Base-by-base conservation (phyloP, 2,797 vertebrate species). In the Orestias chungarensis region DNA sequence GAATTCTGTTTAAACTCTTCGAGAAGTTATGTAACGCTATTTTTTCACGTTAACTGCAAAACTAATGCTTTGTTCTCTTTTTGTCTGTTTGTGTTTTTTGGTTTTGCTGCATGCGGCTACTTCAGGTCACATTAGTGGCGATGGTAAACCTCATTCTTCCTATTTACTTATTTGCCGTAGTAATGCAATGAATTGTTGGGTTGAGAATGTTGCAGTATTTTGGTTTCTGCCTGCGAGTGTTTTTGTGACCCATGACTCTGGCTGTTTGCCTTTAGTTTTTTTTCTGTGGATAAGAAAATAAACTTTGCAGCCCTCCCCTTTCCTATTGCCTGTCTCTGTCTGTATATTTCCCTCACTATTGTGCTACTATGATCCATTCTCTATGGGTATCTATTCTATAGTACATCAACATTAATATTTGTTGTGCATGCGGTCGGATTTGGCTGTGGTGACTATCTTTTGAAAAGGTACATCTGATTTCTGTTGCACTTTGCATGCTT, bases 111-210 rank as follows among this genome's bases (percentile, higher is more conserved):
- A 77, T 91, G 86, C 78, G 81, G 74, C 75, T 75, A 74, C 81
- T 80, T 54, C 89, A 93, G 91, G 91, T 91, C 92, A 93, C 73
- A 90, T 86, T 88, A 93, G 92, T 88, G 92, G 91, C 74, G 92
- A 93, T 86, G 91, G 92, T 93, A 93, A 93, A 92, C 75, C 82
- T 43, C 61, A 73, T 84, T 86, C 46, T 80, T 81, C 78, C 67
- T 86, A 57, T 83, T 82, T 70, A 67, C 12, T 25, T 38, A 1
- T 73, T 33, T 74, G 50, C 66, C 77, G 70, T 49, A 73, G 43
- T 75, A 66, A 47, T 55, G 70, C 31, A 62, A 18, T 79, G 20
- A 40, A 68, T 47, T 59, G 59, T 31, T 57, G 42, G 69, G 57
- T 74, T 79, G 61, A 70, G 73, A 4, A 3, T 80, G 12, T 23